These are phyloP conservation scores for Cephalotes varians DNA, from an alignment of 2,888 invertebrate genomes.

Conservation along the genomic window DNA sequence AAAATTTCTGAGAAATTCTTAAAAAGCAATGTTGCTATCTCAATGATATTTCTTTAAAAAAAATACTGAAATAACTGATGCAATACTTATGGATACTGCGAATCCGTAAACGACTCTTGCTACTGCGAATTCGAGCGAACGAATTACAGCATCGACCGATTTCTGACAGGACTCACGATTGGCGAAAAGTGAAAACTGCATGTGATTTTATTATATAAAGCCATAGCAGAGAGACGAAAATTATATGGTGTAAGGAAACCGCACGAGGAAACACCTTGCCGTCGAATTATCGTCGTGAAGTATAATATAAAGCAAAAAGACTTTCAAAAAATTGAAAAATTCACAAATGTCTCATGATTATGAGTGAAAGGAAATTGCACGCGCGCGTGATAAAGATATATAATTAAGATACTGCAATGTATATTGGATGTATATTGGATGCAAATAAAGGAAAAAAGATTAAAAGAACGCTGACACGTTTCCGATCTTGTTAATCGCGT, in stretches of 20 bases:
- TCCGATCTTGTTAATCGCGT: constrained; percentile 4
- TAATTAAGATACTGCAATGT: constrained; percentile 57
- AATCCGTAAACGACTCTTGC: neutral
- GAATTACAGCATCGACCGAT: constrained; percentile 10
- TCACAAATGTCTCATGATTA: constrained; percentile 7
- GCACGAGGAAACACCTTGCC: constrained; percentile 30
- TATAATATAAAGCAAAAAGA: constrained; percentile 28
- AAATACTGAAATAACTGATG: neutral
- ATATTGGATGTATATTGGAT: neutral
- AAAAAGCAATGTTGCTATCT: neutral
- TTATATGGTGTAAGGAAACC: constrained; percentile 45
- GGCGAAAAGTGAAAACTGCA: constrained; percentile 46
- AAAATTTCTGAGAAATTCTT: neutral
- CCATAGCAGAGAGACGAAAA: constrained; percentile 48
- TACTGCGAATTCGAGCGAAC: neutral
- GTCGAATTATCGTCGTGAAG: constrained; percentile 61
- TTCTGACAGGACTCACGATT: constrained; percentile 1
- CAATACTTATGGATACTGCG: neutral
- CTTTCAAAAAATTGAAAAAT: neutral
- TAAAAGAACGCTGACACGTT: neutral
- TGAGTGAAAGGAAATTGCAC: constrained; percentile 71
- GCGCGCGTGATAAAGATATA: constrained; percentile 48
- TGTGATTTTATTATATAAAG: constrained; percentile 46
- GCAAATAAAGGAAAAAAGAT: neutral
- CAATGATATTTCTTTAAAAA: neutral